A percentile compares a stretch with the other conserved stretches of the same genome.
These are phyloP conservation scores for Gonatopus flavifemur DNA, from an alignment of 1,140 invertebrate species.

Conservation along the genomic window DNA sequence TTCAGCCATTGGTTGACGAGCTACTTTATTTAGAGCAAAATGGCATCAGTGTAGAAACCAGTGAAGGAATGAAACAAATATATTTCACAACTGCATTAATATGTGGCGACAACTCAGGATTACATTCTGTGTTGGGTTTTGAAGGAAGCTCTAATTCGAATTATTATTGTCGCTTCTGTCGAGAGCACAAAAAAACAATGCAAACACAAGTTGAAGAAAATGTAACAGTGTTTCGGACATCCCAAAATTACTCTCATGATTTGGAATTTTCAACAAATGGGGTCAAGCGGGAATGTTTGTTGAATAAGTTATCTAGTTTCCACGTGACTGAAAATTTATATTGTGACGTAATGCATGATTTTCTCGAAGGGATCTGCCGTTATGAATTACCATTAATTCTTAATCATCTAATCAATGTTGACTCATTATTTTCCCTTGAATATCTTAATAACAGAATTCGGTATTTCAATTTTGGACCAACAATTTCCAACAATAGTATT, in stretches of 20 bases:
- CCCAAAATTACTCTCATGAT: slow-evolving; percentile 12
- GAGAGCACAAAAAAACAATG: slow-evolving; percentile 2
- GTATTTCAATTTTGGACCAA: slow-evolving; percentile 19
- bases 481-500: slow-evolving; percentile 15
- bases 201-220: slow-evolving; percentile 13
- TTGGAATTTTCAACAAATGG: slow-evolving; percentile 12
- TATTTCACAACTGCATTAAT: slow-evolving; percentile 17
- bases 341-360: slow-evolving; percentile 26
- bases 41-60: slow-evolving; percentile 3
- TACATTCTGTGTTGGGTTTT: slow-evolving; percentile 18
- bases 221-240: slow-evolving; percentile 10
- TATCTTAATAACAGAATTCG: slow-evolving; percentile 21
- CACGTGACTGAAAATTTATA: slow-evolving; percentile 21
- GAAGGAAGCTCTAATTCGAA: slow-evolving; percentile 11
- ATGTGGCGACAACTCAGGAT: slow-evolving; percentile 20
- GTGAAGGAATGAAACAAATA: slow-evolving; percentile 5
- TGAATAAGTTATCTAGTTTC: slow-evolving; percentile 15
- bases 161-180: slow-evolving; percentile 17
- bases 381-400: too few species aligned
- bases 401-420: slow-evolving; percentile 13
- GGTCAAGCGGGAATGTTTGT: slow-evolving; percentile 14
- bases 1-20: slow-evolving; percentile 8
- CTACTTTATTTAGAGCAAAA: slow-evolving; percentile 11
- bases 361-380: slow-evolving; percentile 24
- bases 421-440: slow-evolving; percentile 16